Conservation (phyloP, 2,797 vertebrate genomes). For the Helostoma temminkii region DNA sequence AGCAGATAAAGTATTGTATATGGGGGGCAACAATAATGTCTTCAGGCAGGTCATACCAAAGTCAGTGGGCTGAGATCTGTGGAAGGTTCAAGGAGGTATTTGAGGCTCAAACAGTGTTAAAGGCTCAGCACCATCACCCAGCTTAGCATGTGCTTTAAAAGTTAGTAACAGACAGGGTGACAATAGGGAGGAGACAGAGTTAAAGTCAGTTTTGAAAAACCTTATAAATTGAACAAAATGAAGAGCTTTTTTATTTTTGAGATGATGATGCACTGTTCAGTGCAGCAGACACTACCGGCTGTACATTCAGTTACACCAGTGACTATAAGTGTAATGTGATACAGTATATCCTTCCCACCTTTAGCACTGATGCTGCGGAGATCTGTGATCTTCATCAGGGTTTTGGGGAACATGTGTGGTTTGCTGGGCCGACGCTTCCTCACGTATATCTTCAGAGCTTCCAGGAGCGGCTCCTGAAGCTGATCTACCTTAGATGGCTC, state of each 20-base stretch:
- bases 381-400: constrained; percentile 99
- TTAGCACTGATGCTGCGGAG: constrained; percentile 98
- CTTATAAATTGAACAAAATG: no score
- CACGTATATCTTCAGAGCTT: constrained; percentile 97
- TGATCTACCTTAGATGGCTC: constrained; percentile 96
- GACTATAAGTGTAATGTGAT: not conserved
- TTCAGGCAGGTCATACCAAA: no score
- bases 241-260: no score
- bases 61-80: not conserved
- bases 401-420: constrained; percentile 99
- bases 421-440: constrained; percentile 95
- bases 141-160: constrained; percentile 28
- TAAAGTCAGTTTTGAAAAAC: not conserved
- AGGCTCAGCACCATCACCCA: constrained; percentile 29
- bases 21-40: no score
- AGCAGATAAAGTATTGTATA: no score
- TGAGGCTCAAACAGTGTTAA: constrained; percentile 21
- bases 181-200: not conserved
- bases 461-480: constrained; percentile 95
- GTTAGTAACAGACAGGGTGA: constrained; percentile 7
- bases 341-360: constrained; percentile 79
- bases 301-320: no score
- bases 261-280: no score
- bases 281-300: no score
- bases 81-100: constrained; percentile 9